phyloP scores from a whole-genome alignment of 2,888 invertebrate genomes.

The Eilema depressum region DNA sequence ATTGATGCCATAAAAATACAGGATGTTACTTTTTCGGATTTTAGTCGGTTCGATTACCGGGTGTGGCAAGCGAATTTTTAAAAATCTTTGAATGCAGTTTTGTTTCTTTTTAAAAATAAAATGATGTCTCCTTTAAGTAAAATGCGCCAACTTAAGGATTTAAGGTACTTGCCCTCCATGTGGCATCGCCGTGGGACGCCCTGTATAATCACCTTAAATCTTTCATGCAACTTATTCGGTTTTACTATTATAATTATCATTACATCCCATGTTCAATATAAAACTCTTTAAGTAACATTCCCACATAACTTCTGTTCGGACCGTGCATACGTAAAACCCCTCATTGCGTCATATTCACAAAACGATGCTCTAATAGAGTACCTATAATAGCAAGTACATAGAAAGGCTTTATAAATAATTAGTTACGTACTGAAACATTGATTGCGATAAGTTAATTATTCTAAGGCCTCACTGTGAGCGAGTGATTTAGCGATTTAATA shows the following conservation, averaged over 20 bases:
- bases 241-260: neutral
- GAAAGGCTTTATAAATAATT: neutral
- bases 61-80: no score
- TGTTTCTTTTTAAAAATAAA: no score
- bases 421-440: neutral
- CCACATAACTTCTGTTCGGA: neutral
- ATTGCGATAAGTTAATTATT: conserved; percentile 3
- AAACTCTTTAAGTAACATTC: neutral
- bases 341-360: neutral
- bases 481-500: neutral
- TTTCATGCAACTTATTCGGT: neutral
- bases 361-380: neutral
- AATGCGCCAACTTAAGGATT: no score
- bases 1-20: no score
- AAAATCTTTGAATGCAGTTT: no score
- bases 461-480: neutral
- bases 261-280: neutral
- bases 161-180: no score
- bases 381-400: neutral
- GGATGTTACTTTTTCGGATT: no score
- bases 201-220: no score
- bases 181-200: no score
- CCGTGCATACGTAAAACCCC: neutral
- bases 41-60: no score
- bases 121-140: no score